Evolutionary conservation across 2,113 vertebrate species (phyloP).

Genomic region (Anas platyrhynchos): DNA sequence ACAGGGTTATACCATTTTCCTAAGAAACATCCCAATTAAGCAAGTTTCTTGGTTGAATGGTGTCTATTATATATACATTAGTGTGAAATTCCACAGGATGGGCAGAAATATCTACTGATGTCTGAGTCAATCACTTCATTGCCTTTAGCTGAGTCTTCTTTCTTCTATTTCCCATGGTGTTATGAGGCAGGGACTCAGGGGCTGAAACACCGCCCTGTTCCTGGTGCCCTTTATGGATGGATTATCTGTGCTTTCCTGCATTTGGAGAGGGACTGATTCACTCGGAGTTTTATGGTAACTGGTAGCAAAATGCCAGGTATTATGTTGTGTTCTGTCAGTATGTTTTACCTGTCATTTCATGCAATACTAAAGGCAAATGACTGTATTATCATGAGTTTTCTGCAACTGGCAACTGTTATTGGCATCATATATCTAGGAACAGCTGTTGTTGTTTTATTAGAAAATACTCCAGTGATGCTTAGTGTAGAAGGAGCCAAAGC

Average conservation of each 20-base stretch:
- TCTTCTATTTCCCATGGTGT: background rate
- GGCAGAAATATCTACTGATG: background rate
- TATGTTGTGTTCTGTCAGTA: background rate
- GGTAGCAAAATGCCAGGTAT: background rate
- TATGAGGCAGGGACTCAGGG: background rate
- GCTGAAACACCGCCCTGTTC: background rate
- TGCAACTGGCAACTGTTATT: constrained; percentile 56
- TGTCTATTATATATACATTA: background rate
- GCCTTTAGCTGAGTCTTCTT: background rate
- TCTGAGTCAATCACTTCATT: background rate
- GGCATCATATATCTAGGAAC: constrained; percentile 62
- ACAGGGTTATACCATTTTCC: background rate
- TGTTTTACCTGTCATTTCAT: background rate
- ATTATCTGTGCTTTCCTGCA: background rate
- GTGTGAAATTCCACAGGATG: background rate
- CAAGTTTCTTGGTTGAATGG: background rate
- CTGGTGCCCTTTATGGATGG: background rate
- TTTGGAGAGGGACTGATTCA: background rate
- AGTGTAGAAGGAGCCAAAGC: constrained; percentile 44
- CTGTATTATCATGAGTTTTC: constrained; percentile 31
- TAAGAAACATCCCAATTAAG: constrained; percentile 7
- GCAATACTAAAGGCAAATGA: constrained; percentile 16
- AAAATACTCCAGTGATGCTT: constrained; percentile 56
- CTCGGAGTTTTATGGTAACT: background rate
- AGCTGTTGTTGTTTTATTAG: constrained; percentile 71